A percentile compares a stretch with the other conserved stretches of the same genome.
Evolutionary conservation across 2,797 vertebrate species (phyloP).

Genomic region (Leptodactylus fallax): DNA sequence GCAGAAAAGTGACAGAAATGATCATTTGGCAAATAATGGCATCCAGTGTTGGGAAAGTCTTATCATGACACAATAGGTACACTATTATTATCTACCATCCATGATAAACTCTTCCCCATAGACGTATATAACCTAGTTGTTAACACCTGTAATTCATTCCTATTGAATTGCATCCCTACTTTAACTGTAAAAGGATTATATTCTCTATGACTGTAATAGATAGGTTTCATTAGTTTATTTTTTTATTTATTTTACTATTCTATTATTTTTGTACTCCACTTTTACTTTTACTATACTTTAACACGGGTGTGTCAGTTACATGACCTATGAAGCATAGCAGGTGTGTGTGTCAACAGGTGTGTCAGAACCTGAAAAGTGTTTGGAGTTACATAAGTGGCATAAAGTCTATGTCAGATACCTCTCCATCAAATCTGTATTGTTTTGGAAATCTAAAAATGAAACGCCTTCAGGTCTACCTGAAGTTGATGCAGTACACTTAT

Average conservation of each 20-base stretch:
- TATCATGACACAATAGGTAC: not conserved
- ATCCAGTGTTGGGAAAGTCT: too few relatives aligned
- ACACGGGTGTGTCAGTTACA: slow-evolving; percentile 8
- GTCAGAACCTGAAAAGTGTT: slow-evolving; percentile 1
- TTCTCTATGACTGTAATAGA: not conserved
- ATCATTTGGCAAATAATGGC: not conserved
- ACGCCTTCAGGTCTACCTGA: not conserved
- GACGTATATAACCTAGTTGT: not conserved
- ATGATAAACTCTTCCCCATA: not conserved
- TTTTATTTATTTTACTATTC: not conserved
- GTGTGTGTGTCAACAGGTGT: slow-evolving; percentile 8
- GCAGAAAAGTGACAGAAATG: not conserved
- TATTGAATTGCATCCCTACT: too few relatives aligned
- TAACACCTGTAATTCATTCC: not conserved
- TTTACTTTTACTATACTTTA: not conserved
- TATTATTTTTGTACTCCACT: not conserved
- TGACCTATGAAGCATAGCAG: not conserved
- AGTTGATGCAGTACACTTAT: too few relatives aligned
- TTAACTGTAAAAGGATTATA: not conserved
- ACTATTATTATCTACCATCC: not conserved
- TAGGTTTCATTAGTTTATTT: not conserved
- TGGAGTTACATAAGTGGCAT: not conserved
- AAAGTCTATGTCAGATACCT: slow-evolving; percentile 1
- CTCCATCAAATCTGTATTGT: not conserved
- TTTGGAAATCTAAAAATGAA: not conserved